Base-by-base conservation (phyloP, 2,888 invertebrate species). In the Digitonthophagus gazella region DNA sequence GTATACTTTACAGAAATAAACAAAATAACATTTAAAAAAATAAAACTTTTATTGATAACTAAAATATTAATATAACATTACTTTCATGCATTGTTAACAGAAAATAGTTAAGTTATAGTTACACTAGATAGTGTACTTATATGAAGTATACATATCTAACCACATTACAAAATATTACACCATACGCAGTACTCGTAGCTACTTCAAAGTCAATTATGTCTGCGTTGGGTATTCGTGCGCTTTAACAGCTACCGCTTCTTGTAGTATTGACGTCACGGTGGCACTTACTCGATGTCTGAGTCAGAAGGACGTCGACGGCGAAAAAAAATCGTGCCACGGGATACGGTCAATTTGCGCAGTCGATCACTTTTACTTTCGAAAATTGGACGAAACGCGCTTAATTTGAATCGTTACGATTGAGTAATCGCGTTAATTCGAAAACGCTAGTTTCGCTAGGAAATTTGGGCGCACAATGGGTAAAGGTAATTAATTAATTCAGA, bases 301-400 rank as follows among this genome's bases (percentile, higher is more conserved):
- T 44, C 28, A 44, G 28, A 44, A 44, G 28, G 28, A 44, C 28
- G 28, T 44, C 28, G 28, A 5, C 11, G 6, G 6, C 6, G 28
- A 44, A 61, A 18, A 61, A 20, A 61, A 61, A 61, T 19, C 18
- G 61, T 18, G 20, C 61, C 61, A 61, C 20, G 61, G 61, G 61
- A 61, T 61, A 61, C 20, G 61, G 61, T 61, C 20, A 61, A 61
- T 19, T 61, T 18, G 61, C 61, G n/a, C 61, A 20, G 18, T 61
- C 28, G 61, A 14, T 61, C 61, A 19, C 61, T 61, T 19, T 61
- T 61, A 61, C 61, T 61, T 61, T 61, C 61, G 61, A 61, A 61
- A 61, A 61, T 61, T 44, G 28, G 28, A 44, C 28, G 28, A 44
- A 44, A 44, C 28, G 28, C 28, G 28, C 28, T 44, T 44, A 44